Evolutionary conservation across 2,888 invertebrate genomes (phyloP), one percentile per base, ranked within the genome.

Genomic region (Pycnomerus fuliginosus): DNA sequence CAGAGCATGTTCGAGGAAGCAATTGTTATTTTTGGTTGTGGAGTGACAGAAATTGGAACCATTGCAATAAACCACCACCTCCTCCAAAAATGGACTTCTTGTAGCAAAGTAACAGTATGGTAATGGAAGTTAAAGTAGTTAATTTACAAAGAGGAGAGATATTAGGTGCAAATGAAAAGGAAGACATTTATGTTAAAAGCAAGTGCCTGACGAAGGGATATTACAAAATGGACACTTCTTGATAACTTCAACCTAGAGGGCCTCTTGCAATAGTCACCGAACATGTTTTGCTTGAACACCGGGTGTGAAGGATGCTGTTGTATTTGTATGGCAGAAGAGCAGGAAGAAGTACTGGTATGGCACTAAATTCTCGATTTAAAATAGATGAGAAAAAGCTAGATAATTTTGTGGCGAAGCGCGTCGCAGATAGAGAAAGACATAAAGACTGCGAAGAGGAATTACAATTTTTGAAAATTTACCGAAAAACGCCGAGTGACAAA

Each of bases 231-330:
- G 20, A 20, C 20, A 5, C 20, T 4, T 20, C 20, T n/a, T 5
- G 5, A 20, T 5, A 8, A 5, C 5, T 20, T 20, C 20, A 8
- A 20, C 20, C 5, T 5, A 20, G 20, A 20, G 11, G 67, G 74
- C 2, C 77, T 73, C 71, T 60, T 76, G 11, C 75, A 72, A 56
- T 90, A 0, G 88, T 90, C 64, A 66, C 92, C 13, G 92, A 92
- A 68, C 79, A 75, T 27, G 59, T 87, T 1, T 60, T 90, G 1
- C 76, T 83, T 40, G 75, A 78, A 14, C 86, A 89, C 84, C 87
- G 0, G 79, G 77, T 13, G 77, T 94, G 1, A 68, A 77, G 12
- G 90, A 90, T 58, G 88, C 85, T 0, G 90, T 86, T 0, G 91
- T 95, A 0, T 74, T 92, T 45, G 91, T 90, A 1, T 69, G 87